Base-by-base conservation (phyloP, 2,888 invertebrate species). In the Serrognathus titanus region DNA sequence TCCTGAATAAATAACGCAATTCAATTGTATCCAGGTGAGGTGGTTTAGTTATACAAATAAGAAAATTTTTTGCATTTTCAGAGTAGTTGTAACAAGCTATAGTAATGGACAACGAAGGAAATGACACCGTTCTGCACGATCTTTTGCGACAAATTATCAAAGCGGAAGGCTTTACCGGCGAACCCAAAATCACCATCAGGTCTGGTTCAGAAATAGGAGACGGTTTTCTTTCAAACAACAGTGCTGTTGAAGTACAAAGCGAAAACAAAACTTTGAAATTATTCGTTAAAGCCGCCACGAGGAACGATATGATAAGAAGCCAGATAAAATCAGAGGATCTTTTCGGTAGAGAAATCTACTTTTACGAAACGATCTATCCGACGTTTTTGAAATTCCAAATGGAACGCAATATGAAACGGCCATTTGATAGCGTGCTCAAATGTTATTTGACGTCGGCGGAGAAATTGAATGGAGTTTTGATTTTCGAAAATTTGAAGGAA, bases 261-360 rank as follows among this genome's bases (percentile, higher is more conserved):
- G 53, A 51, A 2, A 57, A 62, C 36, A 58, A 57, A 40, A 46
- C n/a, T 2, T 8, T 64, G 10, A 38, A 62, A 36, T 36, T 62
- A 41, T 49, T 64, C 43, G 41, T 59, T 10, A 64, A 64, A 52
- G 48, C 47, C 20, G 54, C 64, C 2, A 56, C 61, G n/a, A 58
- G 49, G 11, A 55, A 53, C 45, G 36, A 38, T 10, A 48, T 54
- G 13, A 20, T 58, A 8, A 43, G 65, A 7, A 16, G 12, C 3
- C 40, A 12, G 11, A 13, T 11, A 5, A 12, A 12, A 11, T 11
- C 12, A 40, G 12, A 40, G 11, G 10, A 40, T 12, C 11, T 13
- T 12, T 40, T 40, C 40, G 40, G 11, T 7, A 40, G 12, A 11
- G 40, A 40, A 9, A 13, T 13, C 11, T 40, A 40, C 12, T 40